phyloP scores from a whole-genome alignment of 2,888 invertebrate species.

The Macrostomum cliftonense region DNA sequence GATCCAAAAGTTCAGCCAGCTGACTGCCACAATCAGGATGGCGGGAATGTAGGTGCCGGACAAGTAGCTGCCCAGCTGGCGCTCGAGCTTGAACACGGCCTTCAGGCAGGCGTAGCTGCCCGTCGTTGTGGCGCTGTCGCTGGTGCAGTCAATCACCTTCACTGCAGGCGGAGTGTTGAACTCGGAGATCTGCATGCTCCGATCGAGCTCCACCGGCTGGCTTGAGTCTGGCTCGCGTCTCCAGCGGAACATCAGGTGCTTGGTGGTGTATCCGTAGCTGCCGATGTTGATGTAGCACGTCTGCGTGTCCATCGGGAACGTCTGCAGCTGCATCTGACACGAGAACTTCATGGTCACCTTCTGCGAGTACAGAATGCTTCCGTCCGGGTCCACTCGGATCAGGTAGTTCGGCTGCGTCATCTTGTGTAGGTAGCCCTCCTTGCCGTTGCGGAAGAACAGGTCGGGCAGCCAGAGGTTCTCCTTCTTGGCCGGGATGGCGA shows the following conservation, averaged over 20 bases:
- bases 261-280: conserved; percentile 10
- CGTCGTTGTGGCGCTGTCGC: conserved; percentile 14
- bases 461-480: conserved; percentile 12
- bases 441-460: conserved; percentile 12
- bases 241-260: conserved; percentile 8
- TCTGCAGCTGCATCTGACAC: conserved; percentile 12
- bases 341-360: conserved; percentile 12
- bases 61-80: conserved; percentile 43
- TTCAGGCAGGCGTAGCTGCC: conserved; percentile 43
- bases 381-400: conserved; percentile 6
- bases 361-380: conserved; percentile 10
- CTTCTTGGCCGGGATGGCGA: conserved; percentile 7
- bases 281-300: conserved; percentile 11
- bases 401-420: conserved; percentile 12
- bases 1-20: conserved; percentile 32
- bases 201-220: conserved; percentile 4
- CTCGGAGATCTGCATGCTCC: conserved; percentile 9
- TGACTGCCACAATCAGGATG: conserved; percentile 44
- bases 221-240: not conserved
- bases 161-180: conserved; percentile 7
- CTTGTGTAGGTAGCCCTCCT: conserved; percentile 9
- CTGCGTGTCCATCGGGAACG: conserved; percentile 12
- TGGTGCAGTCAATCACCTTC: conserved; percentile 7
- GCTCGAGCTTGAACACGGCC: conserved; percentile 41
- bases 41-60: conserved; percentile 45